A percentile compares a stretch with the other conserved stretches of the same genome.
Conservation (phyloP, 2,888 invertebrate genomes). For the Spatulosminthurus flaviceps region DNA sequence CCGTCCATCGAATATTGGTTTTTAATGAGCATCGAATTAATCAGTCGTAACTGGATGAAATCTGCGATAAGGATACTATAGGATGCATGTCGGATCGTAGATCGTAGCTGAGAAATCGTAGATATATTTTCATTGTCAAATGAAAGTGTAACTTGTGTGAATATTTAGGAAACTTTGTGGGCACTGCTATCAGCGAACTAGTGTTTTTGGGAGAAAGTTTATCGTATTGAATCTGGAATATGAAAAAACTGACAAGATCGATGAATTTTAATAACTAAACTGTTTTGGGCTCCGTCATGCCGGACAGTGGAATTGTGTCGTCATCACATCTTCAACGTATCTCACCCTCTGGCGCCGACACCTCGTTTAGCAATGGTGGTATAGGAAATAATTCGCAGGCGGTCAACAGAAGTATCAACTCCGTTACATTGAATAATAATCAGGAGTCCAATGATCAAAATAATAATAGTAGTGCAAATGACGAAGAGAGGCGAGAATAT, state of each 20-base stretch:
- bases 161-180: too few species aligned
- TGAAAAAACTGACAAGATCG: not conserved
- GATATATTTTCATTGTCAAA: too few species aligned
- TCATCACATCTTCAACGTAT: slow-evolving; percentile 35
- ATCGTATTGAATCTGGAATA: not conserved
- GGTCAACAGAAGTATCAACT: slow-evolving; percentile 45
- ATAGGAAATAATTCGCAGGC: slow-evolving; percentile 41
- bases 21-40: too few species aligned
- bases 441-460: slow-evolving; percentile 56
- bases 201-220: not conserved
- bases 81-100: too few species aligned
- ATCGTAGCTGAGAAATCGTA: too few species aligned
- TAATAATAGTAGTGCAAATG: slow-evolving; percentile 52
- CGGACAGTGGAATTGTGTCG: slow-evolving; percentile 40
- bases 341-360: slow-evolving; percentile 34
- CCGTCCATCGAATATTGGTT: too few species aligned
- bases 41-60: too few species aligned
- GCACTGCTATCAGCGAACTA: too few species aligned
- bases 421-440: slow-evolving; percentile 35
- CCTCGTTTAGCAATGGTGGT: slow-evolving; percentile 39
- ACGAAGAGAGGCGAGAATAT: slow-evolving; percentile 53
- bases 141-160: too few species aligned
- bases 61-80: too few species aligned
- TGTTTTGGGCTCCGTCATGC: slow-evolving; percentile 41
- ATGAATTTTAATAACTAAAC: not conserved